Base-by-base conservation (phyloP, 2,113 vertebrate species). In the Lynx canadensis region DNA sequence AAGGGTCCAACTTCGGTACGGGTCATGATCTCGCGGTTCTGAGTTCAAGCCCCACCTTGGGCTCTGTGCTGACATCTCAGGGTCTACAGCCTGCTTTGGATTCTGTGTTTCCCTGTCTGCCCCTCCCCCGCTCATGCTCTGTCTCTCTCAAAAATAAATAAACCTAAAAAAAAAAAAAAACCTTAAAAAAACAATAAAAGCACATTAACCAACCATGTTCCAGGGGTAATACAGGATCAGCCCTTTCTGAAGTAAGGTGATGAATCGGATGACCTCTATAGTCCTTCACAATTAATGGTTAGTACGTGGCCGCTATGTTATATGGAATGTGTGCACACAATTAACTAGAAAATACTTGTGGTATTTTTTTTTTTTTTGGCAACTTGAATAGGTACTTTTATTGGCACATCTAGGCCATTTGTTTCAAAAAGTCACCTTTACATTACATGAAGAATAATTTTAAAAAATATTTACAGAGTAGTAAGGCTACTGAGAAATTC, bases 401-500 rank as follows among this genome's bases (percentile, higher is more conserved):
- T 85, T 92, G 87, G 60, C 36, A 93, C 82, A 60, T 65, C 19
- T 81, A 84, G 29, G 81, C 13, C 84, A 92, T 73, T 94, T 94
- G 38, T 65, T 92, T 91, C 4, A 63, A 94, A 97, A 95, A 83
- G 25, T 76, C 25, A 80, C 50, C 90, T 74, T 92, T 50, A 94
- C 60, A 12, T 95, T 83, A 52, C 38, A 86, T 52, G 36, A 74
- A 94, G 55, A 85, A 95, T 93, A 80, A 71, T 74, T 96, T 95
- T 31, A 6, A 69, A 91, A 83, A 41, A 36, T 78, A 89, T 71
- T 93, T 92, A 82, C 63, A 96, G 55, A 95, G 45, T 65, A 79
- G 18, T 0, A 63, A 82, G 79, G 25, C 93, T 98, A 88, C 78
- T 95, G 95, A 95, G 21, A 98, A 92, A 57, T 91, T 94, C 19